Evolutionary conservation across 2,113 vertebrate species (phyloP), one percentile per base, ranked within the genome.

Genomic region (Leucopsar rothschildi): DNA sequence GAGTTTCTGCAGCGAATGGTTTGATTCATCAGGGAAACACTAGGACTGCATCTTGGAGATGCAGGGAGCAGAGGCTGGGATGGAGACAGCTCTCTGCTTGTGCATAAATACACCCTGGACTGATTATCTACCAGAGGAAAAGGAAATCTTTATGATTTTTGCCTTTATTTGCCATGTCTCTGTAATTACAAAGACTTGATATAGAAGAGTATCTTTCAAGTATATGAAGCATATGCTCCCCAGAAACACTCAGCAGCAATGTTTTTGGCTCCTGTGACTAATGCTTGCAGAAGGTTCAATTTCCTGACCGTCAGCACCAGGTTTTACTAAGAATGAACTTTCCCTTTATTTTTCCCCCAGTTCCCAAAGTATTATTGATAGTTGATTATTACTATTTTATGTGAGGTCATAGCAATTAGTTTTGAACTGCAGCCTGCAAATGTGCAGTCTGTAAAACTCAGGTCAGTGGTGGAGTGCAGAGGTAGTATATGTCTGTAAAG

Each of bases 11-110:
- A 92, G 90, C 89, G 18, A 96, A 85, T 56, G 82, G 50, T 33
- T 95, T 80, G 87, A 93, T 95, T 95, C 90, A 90, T 90, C n/a
- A 64, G 92, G 64, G 92, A 64, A 81, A 86, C 7, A 24, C 83
- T 92, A 94, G 60, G 57, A 6, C 63, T 64, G 56, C 15, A 12
- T 88, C 72, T 53, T 82, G 81, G 84, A 81, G 63, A 56, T 49
- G 59, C 76, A 52, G 42, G 50, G 81, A 91, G 60, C 29, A 56
- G 56, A 35, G 77, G 29, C 63, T 75, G 68, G 60, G 88, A 68
- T 69, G 75, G 31, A 91, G 95, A 64, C 86, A 82, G 68, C 35
- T 70, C 81, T 85, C 63, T 84, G 27, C 77, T 76, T 35, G 16
- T 73, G 11, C 40, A 4, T 59, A 88, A 96, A 81, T n/a, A 63